Evolutionary conservation across 2,797 vertebrate species (phyloP), one percentile per base, ranked within the genome.

Genomic region (Molossus molossus): DNA sequence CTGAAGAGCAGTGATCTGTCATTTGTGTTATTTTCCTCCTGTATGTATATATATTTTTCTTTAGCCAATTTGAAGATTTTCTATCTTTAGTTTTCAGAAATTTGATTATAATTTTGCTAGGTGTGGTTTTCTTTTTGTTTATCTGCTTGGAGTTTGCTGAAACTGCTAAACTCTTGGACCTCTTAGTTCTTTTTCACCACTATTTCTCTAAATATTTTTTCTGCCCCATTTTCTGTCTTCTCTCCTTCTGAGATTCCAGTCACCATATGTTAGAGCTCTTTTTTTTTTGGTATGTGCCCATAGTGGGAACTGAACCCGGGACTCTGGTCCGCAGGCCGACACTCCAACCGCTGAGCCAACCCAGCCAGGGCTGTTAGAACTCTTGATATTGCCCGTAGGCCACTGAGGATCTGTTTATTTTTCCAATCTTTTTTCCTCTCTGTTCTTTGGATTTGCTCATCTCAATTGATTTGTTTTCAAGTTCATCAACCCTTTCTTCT

Each of bases 121-220:
- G 29, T 72, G n/a, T 45, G 4, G 21, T 72, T 81, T 94, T 70
- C 62, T 77, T 81, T 70, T 10, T 57, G 57, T 53, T 58, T 64
- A 33, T 62, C 67, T 65, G 17, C 48, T 57, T 80, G 37, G 50
- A 57, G 25, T 89, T 92, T 83, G 72, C 50, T 67, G 60, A 33
- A 33, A 33, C 33, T 33, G 33, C 33, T 33, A 94, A 40, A 92
- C 60, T 73, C 13, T 33, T 57, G 29, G 50, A 15, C 85, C 2
- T 84, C 27, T 20, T 75, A 50, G 8, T 69, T 60, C 3, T 65
- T 87, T 95, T 55, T 69, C 45, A 48, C 40, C 40, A 86, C 79
- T 90, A 65, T 90, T 94, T 89, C 33, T 94, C 87, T 17, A 83
- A 89, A 58, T 60, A 57, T 72, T 90, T 75, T 72, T 94, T 76